These are phyloP conservation scores for Gymnarchus niloticus DNA, from an alignment of 2,113 vertebrate species.

Conservation along the genomic window DNA sequence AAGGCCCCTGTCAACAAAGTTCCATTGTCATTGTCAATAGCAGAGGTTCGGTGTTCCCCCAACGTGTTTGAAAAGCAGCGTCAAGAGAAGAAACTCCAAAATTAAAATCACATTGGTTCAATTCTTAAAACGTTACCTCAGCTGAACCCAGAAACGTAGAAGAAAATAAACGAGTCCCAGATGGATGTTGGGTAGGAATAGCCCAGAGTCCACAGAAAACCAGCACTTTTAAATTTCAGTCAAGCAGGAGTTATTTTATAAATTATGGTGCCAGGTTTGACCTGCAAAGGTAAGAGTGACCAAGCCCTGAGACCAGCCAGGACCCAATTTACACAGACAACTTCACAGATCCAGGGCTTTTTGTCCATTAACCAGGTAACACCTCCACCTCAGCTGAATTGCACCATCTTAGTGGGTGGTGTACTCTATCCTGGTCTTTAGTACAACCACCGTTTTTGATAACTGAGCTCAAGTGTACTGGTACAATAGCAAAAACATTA, in stretches of 20 bases:
- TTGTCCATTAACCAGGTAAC: background rate
- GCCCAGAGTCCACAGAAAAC: background rate
- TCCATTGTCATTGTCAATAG: background rate
- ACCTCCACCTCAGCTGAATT: background rate
- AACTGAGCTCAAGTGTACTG: background rate
- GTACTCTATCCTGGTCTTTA: background rate
- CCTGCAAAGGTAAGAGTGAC: background rate
- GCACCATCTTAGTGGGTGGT: background rate
- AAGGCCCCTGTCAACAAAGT: background rate
- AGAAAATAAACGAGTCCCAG: conserved; percentile 15
- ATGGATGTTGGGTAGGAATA: background rate
- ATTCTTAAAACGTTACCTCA: conserved; percentile 11
- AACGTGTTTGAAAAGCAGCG: background rate
- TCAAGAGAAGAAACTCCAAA: background rate
- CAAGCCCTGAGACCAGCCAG: background rate
- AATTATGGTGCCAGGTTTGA: background rate
- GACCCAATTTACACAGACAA: background rate
- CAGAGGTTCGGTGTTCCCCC: background rate
- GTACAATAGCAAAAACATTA: background rate
- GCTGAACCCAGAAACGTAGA: conserved; percentile 11
- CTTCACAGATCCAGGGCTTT: background rate
- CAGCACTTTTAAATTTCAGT: background rate
- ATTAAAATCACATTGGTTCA: background rate
- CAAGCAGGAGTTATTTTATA: background rate
- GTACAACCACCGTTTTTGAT: background rate